phyloP scores from a whole-genome alignment of 2,113 vertebrate species.

The Camelus dromedarius region DNA sequence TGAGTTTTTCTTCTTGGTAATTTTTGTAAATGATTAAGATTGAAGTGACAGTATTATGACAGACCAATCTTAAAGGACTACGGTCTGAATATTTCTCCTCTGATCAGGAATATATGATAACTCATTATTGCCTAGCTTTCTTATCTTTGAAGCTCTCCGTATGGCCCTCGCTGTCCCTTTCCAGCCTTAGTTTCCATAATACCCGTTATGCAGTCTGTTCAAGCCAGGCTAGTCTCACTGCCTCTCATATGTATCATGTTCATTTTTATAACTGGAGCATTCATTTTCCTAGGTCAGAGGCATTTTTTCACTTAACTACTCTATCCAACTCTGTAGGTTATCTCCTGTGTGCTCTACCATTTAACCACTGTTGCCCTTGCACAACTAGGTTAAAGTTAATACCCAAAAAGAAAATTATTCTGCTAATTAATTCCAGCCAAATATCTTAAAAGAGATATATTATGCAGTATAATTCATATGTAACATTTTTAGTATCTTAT shows the following conservation, averaged over 20 bases:
- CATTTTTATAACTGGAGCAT: neutral
- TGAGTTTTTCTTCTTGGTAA: conserved; percentile 7
- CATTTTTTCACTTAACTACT: neutral
- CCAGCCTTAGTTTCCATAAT: neutral
- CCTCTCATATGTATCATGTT: neutral
- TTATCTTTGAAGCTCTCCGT: neutral
- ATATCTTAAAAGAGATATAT: neutral
- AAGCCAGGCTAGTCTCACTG: neutral
- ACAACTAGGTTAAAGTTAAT: neutral
- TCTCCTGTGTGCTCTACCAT: neutral
- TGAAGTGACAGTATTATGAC: neutral
- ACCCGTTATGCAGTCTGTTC: neutral
- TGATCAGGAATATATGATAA: neutral
- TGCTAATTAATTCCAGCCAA: neutral
- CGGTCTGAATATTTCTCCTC: neutral
- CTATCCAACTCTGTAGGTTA: neutral
- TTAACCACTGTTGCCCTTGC: neutral
- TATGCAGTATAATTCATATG: neutral
- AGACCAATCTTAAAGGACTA: neutral
- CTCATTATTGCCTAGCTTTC: neutral
- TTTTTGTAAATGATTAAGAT: neutral
- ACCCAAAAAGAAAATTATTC: neutral
- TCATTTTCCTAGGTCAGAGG: neutral
- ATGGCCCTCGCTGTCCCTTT: neutral
- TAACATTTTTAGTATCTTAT: neutral